Percentiles rank a stretch among this genome's conserved stretches.
These are phyloP conservation scores for Hippasteria phrygiana DNA, from an alignment of 53 echinoderm and acorn worm species.

Conservation along the genomic window DNA sequence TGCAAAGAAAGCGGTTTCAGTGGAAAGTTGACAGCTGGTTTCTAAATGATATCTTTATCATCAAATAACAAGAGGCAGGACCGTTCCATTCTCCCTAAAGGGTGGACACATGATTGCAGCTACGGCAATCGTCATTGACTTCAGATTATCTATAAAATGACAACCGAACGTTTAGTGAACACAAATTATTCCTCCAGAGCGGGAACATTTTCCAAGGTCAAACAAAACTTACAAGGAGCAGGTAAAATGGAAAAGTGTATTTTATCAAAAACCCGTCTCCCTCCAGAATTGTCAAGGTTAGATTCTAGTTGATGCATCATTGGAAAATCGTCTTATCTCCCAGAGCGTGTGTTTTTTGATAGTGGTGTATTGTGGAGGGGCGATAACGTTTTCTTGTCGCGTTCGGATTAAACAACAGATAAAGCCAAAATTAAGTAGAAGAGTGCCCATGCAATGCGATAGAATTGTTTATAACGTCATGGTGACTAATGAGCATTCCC, in stretches of 20 bases:
- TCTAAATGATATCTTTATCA: neutral
- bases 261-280: neutral
- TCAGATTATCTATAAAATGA: too few relatives aligned
- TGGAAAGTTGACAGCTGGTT: slow-evolving; percentile 44
- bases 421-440: too few relatives aligned
- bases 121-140: neutral
- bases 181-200: too few relatives aligned
- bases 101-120: neutral
- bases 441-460: too few relatives aligned
- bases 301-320: neutral
- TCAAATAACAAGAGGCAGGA: neutral
- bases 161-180: too few relatives aligned
- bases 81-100: slow-evolving; percentile 5
- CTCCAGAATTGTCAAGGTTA: neutral
- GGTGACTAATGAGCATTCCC: too few relatives aligned
- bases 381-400: too few relatives aligned
- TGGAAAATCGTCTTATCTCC: neutral
- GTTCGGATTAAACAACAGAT: too few relatives aligned
- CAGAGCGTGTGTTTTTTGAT: neutral
- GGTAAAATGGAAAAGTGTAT: neutral
- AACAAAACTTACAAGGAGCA: neutral
- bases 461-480: too few relatives aligned
- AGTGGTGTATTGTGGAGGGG: neutral
- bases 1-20: neutral
- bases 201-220: too few relatives aligned